A percentile compares a stretch with the other conserved stretches of the same genome.
Evolutionary conservation across 2,113 vertebrate genomes (phyloP).

Genomic region (Ammodytes marinus): DNA sequence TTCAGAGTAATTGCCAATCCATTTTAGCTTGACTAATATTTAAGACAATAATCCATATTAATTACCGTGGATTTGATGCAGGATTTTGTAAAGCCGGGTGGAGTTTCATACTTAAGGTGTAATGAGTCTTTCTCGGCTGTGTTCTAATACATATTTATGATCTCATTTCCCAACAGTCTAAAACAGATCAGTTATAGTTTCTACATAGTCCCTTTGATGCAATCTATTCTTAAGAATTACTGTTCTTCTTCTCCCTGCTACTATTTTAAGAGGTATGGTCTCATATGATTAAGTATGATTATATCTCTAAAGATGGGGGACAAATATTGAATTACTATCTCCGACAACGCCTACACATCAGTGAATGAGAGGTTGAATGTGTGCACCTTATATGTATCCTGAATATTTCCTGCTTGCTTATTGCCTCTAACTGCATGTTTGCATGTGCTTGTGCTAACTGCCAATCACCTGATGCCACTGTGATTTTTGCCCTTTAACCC

Average conservation of each 20-base stretch:
- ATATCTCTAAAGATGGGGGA: slow-evolving; percentile 13
- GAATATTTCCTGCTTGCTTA: slow-evolving; percentile 79
- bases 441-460: slow-evolving; percentile 96
- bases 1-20: slow-evolving; percentile 56
- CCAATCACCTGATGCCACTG: slow-evolving; percentile 95
- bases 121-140: slow-evolving; percentile 52
- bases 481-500: slow-evolving; percentile 98
- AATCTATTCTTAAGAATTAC: slow-evolving; percentile 39
- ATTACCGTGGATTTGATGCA: slow-evolving; percentile 64
- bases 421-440: slow-evolving; percentile 93
- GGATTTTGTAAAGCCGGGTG: slow-evolving; percentile 56
- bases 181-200: slow-evolving; percentile 66
- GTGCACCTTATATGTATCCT: slow-evolving; percentile 32
- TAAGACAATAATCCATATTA: slow-evolving; percentile 65
- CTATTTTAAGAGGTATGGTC: slow-evolving; percentile 33
- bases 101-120: slow-evolving; percentile 43
- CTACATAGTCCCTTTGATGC: slow-evolving; percentile 31
- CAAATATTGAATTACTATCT: slow-evolving; percentile 46
- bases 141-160: slow-evolving; percentile 73
- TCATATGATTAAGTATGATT: slow-evolving; percentile 48
- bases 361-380: slow-evolving; percentile 14
- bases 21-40: slow-evolving; percentile 62
- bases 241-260: slow-evolving; percentile 10
- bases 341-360: slow-evolving; percentile 3
- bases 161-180: slow-evolving; percentile 59